These are phyloP conservation scores for Brachyopa scutellaris DNA, from an alignment of 2,888 invertebrate species.

Conservation along the genomic window DNA sequence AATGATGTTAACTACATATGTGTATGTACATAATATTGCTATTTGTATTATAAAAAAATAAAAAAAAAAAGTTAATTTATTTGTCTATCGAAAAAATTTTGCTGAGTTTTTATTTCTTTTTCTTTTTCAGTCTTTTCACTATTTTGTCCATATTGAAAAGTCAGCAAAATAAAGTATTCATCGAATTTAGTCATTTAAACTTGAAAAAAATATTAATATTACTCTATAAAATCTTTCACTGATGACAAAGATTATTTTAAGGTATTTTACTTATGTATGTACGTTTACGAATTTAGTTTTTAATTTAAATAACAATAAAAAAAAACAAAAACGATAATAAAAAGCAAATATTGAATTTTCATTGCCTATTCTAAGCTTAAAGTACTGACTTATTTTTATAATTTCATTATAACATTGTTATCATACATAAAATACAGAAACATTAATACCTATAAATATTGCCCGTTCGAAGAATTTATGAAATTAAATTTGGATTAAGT, in stretches of 20 bases:
- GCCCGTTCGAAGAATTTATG: not conserved
- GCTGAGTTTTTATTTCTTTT: constrained; percentile 26
- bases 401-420: not conserved
- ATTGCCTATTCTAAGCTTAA: not conserved
- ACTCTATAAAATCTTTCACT: no score
- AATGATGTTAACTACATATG: constrained; percentile 19
- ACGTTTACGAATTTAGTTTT: not conserved
- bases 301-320: no score
- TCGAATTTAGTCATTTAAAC: constrained; percentile 68
- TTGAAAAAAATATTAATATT: no score
- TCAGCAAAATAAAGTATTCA: constrained; percentile 43
- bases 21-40: no score
- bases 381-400: not conserved
- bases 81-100: constrained; percentile 49
- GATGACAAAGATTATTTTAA: no score
- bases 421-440: no score
- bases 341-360: not conserved
- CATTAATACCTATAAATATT: no score
- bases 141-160: constrained; percentile 9
- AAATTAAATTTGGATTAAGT: constrained; percentile 20
- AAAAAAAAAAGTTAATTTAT: constrained; percentile 7
- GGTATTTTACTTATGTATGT: not conserved
- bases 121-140: constrained; percentile 6
- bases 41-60: constrained; percentile 16
- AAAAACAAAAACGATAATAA: no score